phyloP scores from a whole-genome alignment of 1,140 invertebrate genomes.

The Trichomalopsis sarcophagae region DNA sequence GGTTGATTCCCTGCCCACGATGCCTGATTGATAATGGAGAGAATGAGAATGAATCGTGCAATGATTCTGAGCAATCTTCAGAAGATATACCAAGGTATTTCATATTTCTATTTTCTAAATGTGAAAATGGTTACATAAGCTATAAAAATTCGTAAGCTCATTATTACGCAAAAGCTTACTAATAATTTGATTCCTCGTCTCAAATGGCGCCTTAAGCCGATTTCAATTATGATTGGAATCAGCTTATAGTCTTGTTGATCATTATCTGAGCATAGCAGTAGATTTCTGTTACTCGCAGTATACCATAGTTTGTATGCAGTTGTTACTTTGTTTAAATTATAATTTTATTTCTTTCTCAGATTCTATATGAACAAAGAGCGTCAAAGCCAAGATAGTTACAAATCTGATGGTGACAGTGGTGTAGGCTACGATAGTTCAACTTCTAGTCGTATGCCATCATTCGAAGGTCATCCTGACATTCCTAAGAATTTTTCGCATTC shows the following conservation, averaged over 20 bases:
- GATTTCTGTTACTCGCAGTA: too few species aligned
- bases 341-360: constrained; percentile 10
- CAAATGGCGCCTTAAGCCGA: not conserved
- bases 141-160: not conserved
- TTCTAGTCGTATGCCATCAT: constrained; percentile 86
- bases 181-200: too few species aligned
- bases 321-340: not conserved
- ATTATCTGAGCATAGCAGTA: too few species aligned
- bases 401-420: constrained; percentile 87
- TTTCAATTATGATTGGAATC: not conserved
- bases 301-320: too few species aligned
- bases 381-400: constrained; percentile 81
- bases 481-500: constrained; percentile 61
- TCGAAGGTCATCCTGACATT: constrained; percentile 83
- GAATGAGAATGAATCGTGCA: constrained; percentile 57
- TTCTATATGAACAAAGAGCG: constrained; percentile 63
- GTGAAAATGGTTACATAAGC: not conserved
- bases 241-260: too few species aligned
- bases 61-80: constrained; percentile 63
- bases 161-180: too few species aligned
- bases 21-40: constrained; percentile 80
- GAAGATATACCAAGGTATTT: constrained; percentile 59
- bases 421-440: constrained; percentile 83
- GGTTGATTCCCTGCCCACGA: constrained; percentile 93
- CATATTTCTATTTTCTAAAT: not conserved